phyloP scores from a whole-genome alignment of 1,140 invertebrate genomes.

The Probaryconus sp. region DNA sequence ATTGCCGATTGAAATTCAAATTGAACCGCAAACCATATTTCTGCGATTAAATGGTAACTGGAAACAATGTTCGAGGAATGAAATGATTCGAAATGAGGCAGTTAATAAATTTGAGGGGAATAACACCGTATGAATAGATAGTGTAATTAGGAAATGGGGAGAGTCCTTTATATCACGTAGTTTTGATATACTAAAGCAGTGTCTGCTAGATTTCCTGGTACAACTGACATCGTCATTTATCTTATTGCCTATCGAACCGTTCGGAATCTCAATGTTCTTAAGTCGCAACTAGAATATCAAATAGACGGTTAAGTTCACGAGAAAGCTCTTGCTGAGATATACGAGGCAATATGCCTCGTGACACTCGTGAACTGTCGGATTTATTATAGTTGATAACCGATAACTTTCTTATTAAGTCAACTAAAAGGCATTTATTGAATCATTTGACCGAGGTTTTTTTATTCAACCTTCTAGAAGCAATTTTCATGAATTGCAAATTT shows the following conservation, averaged over 20 bases:
- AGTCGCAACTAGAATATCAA: slow-evolving; percentile 69
- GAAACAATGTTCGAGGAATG: no score
- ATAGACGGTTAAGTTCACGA: slow-evolving; percentile 62
- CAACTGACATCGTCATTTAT: slow-evolving; percentile 54
- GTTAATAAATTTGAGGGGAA: slow-evolving; percentile 16
- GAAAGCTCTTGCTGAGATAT: slow-evolving; percentile 67
- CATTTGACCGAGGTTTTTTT: slow-evolving; percentile 24
- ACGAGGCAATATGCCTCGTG: slow-evolving; percentile 70
- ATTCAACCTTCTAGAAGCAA: background rate
- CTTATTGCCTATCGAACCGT: slow-evolving; percentile 53
- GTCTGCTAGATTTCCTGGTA: slow-evolving; percentile 44
- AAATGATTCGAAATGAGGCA: no score
- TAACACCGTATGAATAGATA: slow-evolving; percentile 10
- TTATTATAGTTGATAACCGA: slow-evolving; percentile 69
- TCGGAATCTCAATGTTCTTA: slow-evolving; percentile 50
- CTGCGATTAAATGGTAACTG: no score
- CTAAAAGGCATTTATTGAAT: slow-evolving; percentile 51
- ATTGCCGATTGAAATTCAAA: no score
- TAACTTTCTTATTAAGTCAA: slow-evolving; percentile 71
- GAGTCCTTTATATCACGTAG: slow-evolving; percentile 17
- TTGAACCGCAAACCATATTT: no score
- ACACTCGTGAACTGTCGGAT: slow-evolving; percentile 71
- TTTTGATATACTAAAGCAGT: slow-evolving; percentile 41
- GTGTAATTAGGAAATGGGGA: slow-evolving; percentile 23
- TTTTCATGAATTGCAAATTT: no score